A percentile compares a stretch with the other conserved stretches of the same genome.
Conservation (phyloP, 2,797 vertebrate species). For the Arnoldichthys spilopterus region DNA sequence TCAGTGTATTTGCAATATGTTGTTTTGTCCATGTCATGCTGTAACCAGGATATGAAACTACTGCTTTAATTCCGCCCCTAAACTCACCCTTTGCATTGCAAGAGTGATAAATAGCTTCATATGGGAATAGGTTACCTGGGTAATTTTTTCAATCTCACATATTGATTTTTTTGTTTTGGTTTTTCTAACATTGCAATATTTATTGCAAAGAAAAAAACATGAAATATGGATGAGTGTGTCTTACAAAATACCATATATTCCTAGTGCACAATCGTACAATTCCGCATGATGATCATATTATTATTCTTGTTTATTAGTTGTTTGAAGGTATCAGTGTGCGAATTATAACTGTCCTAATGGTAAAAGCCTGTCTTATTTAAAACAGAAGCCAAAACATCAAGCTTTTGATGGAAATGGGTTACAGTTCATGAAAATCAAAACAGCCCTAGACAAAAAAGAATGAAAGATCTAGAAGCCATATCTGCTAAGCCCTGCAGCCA, state of each 20-base stretch:
- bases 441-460: neutral
- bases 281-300: neutral
- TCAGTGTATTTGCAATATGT: neutral
- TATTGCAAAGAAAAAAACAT: neutral
- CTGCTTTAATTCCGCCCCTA: neutral
- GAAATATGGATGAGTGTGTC: neutral
- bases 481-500: conserved; percentile 4
- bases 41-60: neutral
- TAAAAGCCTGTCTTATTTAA: neutral
- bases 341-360: neutral
- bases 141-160: no score
- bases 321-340: neutral
- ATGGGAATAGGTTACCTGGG: neutral
- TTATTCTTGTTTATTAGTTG: neutral
- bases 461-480: conserved; percentile 1
- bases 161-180: neutral
- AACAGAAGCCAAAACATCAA: neutral
- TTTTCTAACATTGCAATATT: neutral
- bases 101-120: neutral
- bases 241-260: neutral
- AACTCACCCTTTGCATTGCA: neutral
- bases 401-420: conserved; percentile 4
- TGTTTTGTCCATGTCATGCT: neutral
- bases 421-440: conserved; percentile 12
- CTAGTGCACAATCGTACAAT: neutral